A percentile compares a stretch with the other conserved stretches of the same genome.
These are phyloP conservation scores for Lydus trimaculatus DNA, from an alignment of 2,888 invertebrate species.

Conservation along the genomic window DNA sequence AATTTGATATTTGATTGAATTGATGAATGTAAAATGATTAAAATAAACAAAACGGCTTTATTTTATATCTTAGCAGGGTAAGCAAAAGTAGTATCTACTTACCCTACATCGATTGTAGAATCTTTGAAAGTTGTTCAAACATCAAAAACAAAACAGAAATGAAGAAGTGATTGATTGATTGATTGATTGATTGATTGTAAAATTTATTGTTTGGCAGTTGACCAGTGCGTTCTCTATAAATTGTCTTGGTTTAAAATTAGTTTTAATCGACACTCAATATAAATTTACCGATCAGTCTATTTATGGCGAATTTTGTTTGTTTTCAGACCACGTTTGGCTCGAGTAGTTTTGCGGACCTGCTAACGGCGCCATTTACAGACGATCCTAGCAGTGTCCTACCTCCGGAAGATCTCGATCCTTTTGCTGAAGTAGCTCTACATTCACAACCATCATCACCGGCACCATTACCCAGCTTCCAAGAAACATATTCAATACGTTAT, in stretches of 20 bases:
- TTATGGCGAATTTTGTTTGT: slow-evolving; percentile 40
- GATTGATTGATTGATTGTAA: no score
- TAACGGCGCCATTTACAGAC: slow-evolving; percentile 77
- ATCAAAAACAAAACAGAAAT: no score
- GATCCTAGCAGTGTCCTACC: slow-evolving; percentile 70
- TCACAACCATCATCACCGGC: slow-evolving; percentile 61
- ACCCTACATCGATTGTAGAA: no score
- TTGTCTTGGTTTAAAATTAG: background rate
- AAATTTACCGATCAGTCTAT: background rate
- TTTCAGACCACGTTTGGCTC: slow-evolving; percentile 78
- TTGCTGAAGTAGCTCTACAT: slow-evolving; percentile 70
- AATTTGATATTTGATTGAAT: no score
- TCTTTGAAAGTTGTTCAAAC: no score
- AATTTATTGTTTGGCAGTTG: background rate
- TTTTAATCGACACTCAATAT: background rate
- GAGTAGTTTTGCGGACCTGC: slow-evolving; percentile 78
- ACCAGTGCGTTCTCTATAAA: background rate
- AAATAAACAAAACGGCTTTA: background rate
- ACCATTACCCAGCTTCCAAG: slow-evolving; percentile 84
- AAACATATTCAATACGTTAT: slow-evolving; percentile 83
- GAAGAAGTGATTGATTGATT: no score
- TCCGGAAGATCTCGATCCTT: slow-evolving; percentile 77
- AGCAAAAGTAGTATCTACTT: no score
- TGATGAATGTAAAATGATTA: no score
- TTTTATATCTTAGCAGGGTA: background rate